Evolutionary conservation across 2,113 vertebrate genomes (phyloP).

Genomic region (Scomber scombrus): DNA sequence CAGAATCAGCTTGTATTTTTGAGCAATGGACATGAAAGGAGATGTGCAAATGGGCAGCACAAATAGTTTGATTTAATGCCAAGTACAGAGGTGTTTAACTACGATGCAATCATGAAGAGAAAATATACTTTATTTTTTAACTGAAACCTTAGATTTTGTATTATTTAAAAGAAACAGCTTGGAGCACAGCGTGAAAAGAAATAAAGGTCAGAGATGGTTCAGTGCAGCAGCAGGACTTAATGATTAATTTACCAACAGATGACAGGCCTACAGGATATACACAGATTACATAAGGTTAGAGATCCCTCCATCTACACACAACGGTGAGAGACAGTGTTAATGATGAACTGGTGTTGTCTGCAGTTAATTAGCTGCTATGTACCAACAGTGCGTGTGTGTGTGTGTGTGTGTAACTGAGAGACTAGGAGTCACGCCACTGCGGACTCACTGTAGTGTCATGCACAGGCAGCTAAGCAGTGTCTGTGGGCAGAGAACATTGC

Average conservation of each 20-base stretch:
- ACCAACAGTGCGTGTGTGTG: neutral
- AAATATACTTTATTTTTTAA: neutral
- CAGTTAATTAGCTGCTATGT: slow-evolving; percentile 51
- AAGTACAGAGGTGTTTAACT: neutral
- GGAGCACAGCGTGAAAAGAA: slow-evolving; percentile 65
- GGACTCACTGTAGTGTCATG: neutral
- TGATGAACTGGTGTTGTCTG: slow-evolving; percentile 53
- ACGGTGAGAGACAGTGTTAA: slow-evolving; percentile 51
- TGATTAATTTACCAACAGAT: slow-evolving; percentile 78
- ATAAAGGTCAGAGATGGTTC: slow-evolving; percentile 49
- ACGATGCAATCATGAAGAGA: neutral
- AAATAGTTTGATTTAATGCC: neutral
- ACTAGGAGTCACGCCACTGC: slow-evolving; percentile 11
- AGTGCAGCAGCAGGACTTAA: slow-evolving; percentile 68
- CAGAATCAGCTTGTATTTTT: neutral
- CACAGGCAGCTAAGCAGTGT: slow-evolving; percentile 1
- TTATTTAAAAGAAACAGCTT: slow-evolving; percentile 69
- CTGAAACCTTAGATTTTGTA: slow-evolving; percentile 11
- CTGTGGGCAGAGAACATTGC: slow-evolving; percentile 15
- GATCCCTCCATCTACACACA: slow-evolving; percentile 48
- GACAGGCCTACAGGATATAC: slow-evolving; percentile 68
- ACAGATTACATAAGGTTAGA: slow-evolving; percentile 71
- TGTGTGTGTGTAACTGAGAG: neutral
- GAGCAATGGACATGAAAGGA: neutral
- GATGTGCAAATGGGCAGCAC: neutral